Evolutionary conservation across 2,888 invertebrate genomes (phyloP).

Genomic region (Himalopsyche anomala): DNA sequence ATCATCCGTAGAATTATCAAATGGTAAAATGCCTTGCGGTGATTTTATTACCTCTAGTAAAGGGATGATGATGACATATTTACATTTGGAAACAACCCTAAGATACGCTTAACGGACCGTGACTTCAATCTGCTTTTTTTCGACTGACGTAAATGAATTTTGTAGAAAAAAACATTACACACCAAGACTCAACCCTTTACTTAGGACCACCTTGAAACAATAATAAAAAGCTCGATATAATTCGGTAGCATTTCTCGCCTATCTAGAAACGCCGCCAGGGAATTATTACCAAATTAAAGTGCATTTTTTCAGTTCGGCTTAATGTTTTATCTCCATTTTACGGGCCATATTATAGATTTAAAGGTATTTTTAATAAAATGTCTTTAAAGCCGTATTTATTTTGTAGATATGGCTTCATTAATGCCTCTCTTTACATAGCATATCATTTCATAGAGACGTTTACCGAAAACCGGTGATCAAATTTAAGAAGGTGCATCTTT

Average conservation of each 20-base stretch:
- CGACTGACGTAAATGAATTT: slow-evolving; percentile 15
- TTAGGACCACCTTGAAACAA: slow-evolving; percentile 64
- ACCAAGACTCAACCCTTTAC: slow-evolving; percentile 10
- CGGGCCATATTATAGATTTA: no score
- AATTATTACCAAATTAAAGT: slow-evolving; percentile 48
- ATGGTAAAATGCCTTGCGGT: slow-evolving; percentile 42
- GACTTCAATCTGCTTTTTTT: slow-evolving; percentile 61
- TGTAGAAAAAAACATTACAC: slow-evolving; percentile 49
- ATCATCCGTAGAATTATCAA: slow-evolving; percentile 55
- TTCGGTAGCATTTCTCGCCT: slow-evolving; percentile 64
- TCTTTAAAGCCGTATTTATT: no score
- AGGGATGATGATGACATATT: slow-evolving; percentile 63
- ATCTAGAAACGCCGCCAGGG: slow-evolving; percentile 55
- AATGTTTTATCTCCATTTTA: slow-evolving; percentile 29
- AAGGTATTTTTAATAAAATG: neutral
- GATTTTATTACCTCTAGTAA: slow-evolving; percentile 9
- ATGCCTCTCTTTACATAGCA: no score
- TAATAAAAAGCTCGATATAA: slow-evolving; percentile 62
- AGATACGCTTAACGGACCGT: slow-evolving; percentile 58
- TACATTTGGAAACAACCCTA: slow-evolving; percentile 59
- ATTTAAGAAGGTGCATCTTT: no score
- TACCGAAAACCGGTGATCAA: no score
- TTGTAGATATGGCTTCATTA: no score
- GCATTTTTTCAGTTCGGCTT: neutral
- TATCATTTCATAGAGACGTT: no score